phyloP scores from a whole-genome alignment of 2,113 vertebrate species.

The Cyprinus carpio region DNA sequence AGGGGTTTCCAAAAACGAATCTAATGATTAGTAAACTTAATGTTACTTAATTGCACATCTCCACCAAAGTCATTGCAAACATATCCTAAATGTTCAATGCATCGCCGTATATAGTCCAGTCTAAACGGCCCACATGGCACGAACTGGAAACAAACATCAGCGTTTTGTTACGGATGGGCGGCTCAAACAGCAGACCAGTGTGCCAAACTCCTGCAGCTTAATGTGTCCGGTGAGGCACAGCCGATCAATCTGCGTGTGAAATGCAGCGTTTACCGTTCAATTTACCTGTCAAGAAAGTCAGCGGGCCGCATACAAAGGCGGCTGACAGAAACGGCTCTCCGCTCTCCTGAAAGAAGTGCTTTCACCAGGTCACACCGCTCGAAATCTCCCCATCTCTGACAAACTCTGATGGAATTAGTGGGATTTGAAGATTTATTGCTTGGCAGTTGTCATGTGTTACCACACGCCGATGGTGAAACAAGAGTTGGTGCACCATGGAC shows the following conservation, averaged over 20 bases:
- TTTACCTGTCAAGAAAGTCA: constrained; percentile 14
- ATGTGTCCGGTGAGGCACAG: not conserved
- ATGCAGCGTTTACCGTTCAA: constrained; percentile 16
- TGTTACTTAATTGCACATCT: no score
- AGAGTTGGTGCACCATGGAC: not conserved
- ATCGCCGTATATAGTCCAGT: not conserved
- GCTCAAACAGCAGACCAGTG: constrained; percentile 22
- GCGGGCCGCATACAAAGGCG: not conserved
- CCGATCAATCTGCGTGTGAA: constrained; percentile 33
- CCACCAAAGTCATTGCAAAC: not conserved
- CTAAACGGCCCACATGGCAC: not conserved
- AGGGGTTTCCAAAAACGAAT: no score
- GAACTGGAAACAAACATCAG: constrained; percentile 29
- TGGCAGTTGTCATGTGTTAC: constrained; percentile 6
- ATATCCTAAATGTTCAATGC: not conserved
- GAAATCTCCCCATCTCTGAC: constrained; percentile 15
- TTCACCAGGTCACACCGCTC: not conserved
- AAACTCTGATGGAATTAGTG: constrained; percentile 8
- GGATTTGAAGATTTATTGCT: constrained; percentile 27
- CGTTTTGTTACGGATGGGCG: constrained; percentile 29
- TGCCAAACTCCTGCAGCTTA: not conserved
- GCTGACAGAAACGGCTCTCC: not conserved
- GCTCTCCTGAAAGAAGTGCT: not conserved
- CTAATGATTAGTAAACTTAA: no score
- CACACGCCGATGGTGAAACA: not conserved